Evolutionary conservation across 2,888 invertebrate genomes (phyloP), one percentile per base, ranked within the genome.

Genomic region (Germaria angustata): DNA sequence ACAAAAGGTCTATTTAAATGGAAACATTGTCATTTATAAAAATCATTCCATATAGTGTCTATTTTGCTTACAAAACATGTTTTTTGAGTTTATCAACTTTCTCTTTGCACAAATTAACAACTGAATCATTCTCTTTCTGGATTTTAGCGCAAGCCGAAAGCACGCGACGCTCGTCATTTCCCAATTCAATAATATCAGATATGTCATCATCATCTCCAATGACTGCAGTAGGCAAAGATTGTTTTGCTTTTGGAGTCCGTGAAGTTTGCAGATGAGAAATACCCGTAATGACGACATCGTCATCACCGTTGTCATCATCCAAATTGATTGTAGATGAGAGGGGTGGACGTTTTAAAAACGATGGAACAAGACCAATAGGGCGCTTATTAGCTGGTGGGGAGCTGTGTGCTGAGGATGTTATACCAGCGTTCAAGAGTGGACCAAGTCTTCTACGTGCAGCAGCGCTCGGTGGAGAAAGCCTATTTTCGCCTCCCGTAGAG

Each of bases 1-100:
- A 89, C 88, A 57, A 84, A 85, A 6, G 93, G 88, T 80, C 88
- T 89, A 66, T 53, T 17, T 9, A 5, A 17, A 41, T 28, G 24
- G 2, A 22, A 17, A 20, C 59, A 51, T 49, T 46, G 49, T 51
- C 92, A 24, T 22, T 66, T 36, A n/a, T n/a, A 55, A 22, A n/a
- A n/a, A 11, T 39, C 20, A 9, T n/a, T 5, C 20, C 7, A 15
- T 0, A 7, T 24, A 3, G 1, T 0, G 11, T 13, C 15, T 6
- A 11, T 34, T 24, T 2, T 22, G 61, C 82, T 71, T 79, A 82
- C 82, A 82, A 72, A 53, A 59, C 15, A 51, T 28, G 11, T n/a
- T 22, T 71, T 17, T 69, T 78, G 3, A 46, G 61, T 15, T 36
- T 63, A 5, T 63, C 46, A 2, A 34, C 2, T 28, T 81, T 76